Evolutionary conservation across 2,797 vertebrate genomes (phyloP).

Genomic region (Nothura maculosa): DNA sequence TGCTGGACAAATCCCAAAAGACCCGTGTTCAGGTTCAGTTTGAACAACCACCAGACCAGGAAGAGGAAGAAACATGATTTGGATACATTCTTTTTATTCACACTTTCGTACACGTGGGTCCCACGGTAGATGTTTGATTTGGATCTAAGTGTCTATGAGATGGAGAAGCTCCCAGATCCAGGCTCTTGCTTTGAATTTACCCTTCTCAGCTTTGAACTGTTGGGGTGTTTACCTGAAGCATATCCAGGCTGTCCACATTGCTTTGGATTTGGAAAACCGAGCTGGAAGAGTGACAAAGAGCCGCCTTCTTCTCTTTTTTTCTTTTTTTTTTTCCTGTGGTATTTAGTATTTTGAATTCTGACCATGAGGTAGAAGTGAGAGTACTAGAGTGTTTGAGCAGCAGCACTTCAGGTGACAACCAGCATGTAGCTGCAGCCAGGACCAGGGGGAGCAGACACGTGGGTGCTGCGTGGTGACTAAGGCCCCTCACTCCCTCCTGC

Average conservation of each 20-base stretch:
- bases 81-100: not conserved
- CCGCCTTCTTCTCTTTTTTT: not conserved
- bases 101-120: not conserved
- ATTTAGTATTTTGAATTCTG: not conserved
- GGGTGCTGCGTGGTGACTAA: accelerated
- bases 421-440: not conserved
- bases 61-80: not conserved
- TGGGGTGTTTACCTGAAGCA: conserved; percentile 25
- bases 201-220: conserved; percentile 17
- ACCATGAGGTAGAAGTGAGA: not conserved
- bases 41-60: not conserved
- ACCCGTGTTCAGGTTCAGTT: not conserved
- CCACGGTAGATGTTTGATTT: not conserved
- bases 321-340: not conserved
- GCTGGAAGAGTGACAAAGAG: not conserved
- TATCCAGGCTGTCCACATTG: not conserved
- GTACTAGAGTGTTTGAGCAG: not conserved
- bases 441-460: not conserved
- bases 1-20: not conserved
- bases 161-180: accelerated
- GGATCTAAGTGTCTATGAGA: not conserved
- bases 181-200: not conserved
- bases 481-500: not conserved
- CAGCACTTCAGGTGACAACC: not conserved
- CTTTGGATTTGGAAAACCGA: not conserved